phyloP scores from a whole-genome alignment of 2,797 vertebrate genomes.

The Micrastur ruficollis region DNA sequence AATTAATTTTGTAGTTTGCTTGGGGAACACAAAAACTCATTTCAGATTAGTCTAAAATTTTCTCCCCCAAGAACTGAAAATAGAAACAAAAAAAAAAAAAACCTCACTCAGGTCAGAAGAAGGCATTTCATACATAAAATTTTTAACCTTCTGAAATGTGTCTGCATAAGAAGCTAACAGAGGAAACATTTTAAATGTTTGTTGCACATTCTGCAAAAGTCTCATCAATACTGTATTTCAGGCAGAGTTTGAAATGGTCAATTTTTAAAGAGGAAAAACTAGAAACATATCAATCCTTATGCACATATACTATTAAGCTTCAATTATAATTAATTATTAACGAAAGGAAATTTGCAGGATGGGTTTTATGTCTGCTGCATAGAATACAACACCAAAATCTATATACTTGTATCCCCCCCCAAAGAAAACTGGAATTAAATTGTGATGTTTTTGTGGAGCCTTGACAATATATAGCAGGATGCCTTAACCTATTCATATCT shows the following conservation, averaged over 20 bases:
- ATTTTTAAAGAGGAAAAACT: neutral
- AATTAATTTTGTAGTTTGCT: neutral
- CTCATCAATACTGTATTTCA: neutral
- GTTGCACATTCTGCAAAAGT: neutral
- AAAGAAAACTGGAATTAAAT: neutral
- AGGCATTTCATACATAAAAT: neutral
- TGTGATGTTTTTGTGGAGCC: neutral
- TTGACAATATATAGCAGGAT: neutral
- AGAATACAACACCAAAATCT: neutral
- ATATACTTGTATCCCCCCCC: neutral
- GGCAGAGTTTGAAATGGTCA: neutral
- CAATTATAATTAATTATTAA: neutral
- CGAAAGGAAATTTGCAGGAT: neutral
- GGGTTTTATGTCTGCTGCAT: neutral
- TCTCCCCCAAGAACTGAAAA: neutral
- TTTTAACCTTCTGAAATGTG: neutral
- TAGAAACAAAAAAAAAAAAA: neutral
- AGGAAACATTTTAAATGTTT: neutral
- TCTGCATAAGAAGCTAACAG: neutral
- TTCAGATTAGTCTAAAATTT: neutral
- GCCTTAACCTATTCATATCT: neutral
- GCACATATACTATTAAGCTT: neutral
- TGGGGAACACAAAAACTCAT: neutral
- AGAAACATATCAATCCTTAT: neutral
- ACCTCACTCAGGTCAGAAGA: neutral